Conservation (phyloP, 1,140 invertebrate genomes). For the Microvelia longipes region DNA sequence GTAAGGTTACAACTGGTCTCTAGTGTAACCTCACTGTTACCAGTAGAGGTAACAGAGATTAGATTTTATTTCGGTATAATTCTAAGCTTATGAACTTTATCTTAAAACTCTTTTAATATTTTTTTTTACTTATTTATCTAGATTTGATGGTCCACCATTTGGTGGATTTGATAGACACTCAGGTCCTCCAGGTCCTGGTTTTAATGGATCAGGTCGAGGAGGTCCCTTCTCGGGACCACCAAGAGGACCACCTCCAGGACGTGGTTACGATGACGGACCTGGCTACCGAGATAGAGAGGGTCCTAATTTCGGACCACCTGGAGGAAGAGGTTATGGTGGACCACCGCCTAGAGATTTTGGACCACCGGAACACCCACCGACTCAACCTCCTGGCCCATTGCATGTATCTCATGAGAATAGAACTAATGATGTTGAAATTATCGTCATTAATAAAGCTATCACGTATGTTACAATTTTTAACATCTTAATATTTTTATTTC, state of each 20-base stretch:
- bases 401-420: slow-evolving; percentile 30
- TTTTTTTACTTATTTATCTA: background rate
- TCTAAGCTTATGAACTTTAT: too few species aligned
- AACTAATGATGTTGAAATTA: slow-evolving; percentile 72
- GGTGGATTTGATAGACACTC: background rate
- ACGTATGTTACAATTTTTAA: slow-evolving; percentile 48
- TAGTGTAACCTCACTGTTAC: too few species aligned
- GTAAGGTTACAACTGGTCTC: too few species aligned
- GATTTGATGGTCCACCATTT: background rate
- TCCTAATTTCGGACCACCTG: background rate
- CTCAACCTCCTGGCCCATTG: slow-evolving; percentile 21
- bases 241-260: too few species aligned
- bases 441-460: slow-evolving; percentile 59
- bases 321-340: background rate
- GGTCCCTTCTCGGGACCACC: background rate
- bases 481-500: too few species aligned
- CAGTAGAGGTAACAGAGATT: too few species aligned
- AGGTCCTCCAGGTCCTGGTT: background rate
- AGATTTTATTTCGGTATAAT: too few species aligned
- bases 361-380: slow-evolving; percentile 21
- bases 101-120: slow-evolving; percentile 1
- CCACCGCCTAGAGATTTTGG: background rate
- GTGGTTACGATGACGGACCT: background rate
- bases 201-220: background rate
- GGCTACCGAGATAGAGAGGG: background rate